Conservation (phyloP, 2,113 vertebrate species). For the Cnemophilus loriae region DNA sequence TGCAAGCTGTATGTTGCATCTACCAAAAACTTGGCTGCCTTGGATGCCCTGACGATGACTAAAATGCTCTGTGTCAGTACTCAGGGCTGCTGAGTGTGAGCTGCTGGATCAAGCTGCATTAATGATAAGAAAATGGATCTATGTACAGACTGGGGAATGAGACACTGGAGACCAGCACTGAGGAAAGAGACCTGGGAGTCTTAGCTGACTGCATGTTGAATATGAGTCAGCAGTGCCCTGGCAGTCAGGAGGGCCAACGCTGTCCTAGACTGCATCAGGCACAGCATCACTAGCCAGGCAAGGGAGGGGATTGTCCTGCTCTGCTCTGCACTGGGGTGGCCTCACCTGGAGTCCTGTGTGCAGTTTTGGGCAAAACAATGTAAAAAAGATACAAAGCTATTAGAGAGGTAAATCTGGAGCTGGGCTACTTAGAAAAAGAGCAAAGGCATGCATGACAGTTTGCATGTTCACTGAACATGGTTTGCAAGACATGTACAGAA, state of each 20-base stretch:
- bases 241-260: rapidly evolving
- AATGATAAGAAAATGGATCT: neutral
- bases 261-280: neutral
- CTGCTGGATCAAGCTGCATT: neutral
- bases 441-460: neutral
- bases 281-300: rapidly evolving
- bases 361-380: neutral
- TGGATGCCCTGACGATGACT: neutral
- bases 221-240: neutral
- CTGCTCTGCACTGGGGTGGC: rapidly evolving
- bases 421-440: neutral
- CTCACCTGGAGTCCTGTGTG: rapidly evolving
- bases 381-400: neutral
- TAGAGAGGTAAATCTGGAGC: neutral
- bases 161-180: neutral
- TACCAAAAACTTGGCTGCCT: neutral
- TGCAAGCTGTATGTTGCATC: neutral
- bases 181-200: neutral
- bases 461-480: neutral
- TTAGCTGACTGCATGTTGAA: neutral
- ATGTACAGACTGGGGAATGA: neutral
- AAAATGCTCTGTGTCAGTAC: neutral
- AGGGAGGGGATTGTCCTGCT: neutral
- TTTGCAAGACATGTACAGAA: neutral
- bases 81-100: neutral